Percentiles rank a stretch among this genome's conserved stretches.
Conservation (phyloP, 2,888 invertebrate genomes). For the Girardia tigrina region DNA sequence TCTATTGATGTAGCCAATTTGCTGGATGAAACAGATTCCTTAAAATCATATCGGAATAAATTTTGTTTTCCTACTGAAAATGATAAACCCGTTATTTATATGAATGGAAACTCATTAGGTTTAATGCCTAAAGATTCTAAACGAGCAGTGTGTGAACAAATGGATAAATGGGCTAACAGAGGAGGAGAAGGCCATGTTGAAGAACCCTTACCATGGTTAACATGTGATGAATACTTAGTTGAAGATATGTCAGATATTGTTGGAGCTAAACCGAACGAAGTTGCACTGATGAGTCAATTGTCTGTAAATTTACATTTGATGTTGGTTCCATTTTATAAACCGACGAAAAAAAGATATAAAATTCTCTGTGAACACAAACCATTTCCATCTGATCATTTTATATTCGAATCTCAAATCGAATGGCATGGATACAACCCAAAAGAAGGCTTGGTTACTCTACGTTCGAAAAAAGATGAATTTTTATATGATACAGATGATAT, state of each 20-base stretch:
- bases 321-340: slow-evolving; percentile 55
- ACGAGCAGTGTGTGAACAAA: slow-evolving; percentile 48
- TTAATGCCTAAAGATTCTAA: slow-evolving; percentile 52
- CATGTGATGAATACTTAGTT: slow-evolving; percentile 49
- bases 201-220: slow-evolving; percentile 51
- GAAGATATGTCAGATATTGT: slow-evolving; percentile 48
- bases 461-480: slow-evolving; percentile 50
- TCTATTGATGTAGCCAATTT: slow-evolving; percentile 18
- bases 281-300: slow-evolving; percentile 54
- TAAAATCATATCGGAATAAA: not conserved
- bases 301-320: slow-evolving; percentile 55
- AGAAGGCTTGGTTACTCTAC: slow-evolving; percentile 50
- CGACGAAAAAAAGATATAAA: slow-evolving; percentile 52
- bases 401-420: slow-evolving; percentile 53
- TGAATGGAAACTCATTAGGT: slow-evolving; percentile 56
- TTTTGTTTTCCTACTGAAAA: not conserved
- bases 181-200: slow-evolving; percentile 47
- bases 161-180: slow-evolving; percentile 52
- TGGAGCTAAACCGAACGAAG: slow-evolving; percentile 51
- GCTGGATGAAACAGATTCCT: slow-evolving; percentile 6
- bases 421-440: slow-evolving; percentile 52
- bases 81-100: slow-evolving; percentile 53
- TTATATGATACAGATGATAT: slow-evolving; percentile 53
- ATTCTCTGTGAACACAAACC: slow-evolving; percentile 54
- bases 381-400: slow-evolving; percentile 56